These are phyloP conservation scores for Silurus asotus DNA, from an alignment of 2,113 vertebrate genomes.

Conservation along the genomic window DNA sequence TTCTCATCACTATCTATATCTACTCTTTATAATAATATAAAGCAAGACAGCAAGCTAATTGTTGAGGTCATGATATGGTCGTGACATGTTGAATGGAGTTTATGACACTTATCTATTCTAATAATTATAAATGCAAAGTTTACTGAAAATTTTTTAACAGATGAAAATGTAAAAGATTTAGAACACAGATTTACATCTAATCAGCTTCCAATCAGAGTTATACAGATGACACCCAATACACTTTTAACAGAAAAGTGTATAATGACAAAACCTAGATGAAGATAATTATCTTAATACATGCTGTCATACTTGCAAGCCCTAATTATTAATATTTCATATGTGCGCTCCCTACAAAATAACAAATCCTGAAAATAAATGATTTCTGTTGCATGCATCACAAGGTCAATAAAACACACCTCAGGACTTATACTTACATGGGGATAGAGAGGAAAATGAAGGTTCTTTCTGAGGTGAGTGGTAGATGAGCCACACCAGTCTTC, in stretches of 20 bases:
- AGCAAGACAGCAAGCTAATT: not conserved
- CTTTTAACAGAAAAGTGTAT: not conserved
- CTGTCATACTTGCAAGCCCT: not conserved
- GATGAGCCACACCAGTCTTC: constrained; percentile 98
- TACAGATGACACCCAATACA: not conserved
- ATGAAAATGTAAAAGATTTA: not conserved
- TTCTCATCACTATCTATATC: not conserved
- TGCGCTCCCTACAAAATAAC: not conserved
- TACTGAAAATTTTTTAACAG: too few relatives aligned
- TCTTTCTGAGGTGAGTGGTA: constrained; percentile 85
- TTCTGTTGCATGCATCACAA: not conserved
- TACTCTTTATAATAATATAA: not conserved
- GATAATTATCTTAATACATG: not conserved
- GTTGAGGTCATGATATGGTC: not conserved
- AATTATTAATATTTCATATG: not conserved
- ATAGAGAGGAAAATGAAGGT: constrained; percentile 94
- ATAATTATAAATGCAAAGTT: too few relatives aligned
- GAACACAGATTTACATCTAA: not conserved
- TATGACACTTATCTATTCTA: too few relatives aligned
- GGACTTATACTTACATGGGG: constrained; percentile 85
- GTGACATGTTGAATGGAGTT: not conserved
- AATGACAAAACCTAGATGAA: not conserved
- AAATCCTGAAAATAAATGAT: not conserved
- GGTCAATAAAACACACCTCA: not conserved
- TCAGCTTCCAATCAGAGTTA: not conserved